A percentile compares a stretch with the other conserved stretches of the same genome.
Evolutionary conservation across 2,797 vertebrate genomes (phyloP).

Genomic region (Crocodylus rhombifer): DNA sequence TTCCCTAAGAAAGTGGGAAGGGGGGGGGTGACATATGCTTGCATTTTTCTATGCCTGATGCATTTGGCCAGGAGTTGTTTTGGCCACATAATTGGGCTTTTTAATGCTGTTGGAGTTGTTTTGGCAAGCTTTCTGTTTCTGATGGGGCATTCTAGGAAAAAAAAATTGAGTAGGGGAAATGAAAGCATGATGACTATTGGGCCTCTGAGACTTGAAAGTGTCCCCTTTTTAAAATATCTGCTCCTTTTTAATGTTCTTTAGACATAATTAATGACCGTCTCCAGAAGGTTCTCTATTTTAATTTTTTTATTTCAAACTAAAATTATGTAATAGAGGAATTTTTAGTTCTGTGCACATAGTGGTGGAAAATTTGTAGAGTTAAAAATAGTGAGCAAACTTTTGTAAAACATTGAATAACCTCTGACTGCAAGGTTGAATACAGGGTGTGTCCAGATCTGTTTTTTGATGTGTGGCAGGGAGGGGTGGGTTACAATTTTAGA

Average conservation of each 20-base stretch:
- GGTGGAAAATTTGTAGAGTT: slow-evolving; percentile 21
- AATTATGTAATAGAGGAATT: slow-evolving; percentile 24
- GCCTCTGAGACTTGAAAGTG: slow-evolving; percentile 1
- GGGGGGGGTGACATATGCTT: not conserved
- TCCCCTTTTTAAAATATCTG: slow-evolving; percentile 36
- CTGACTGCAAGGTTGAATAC: slow-evolving; percentile 33
- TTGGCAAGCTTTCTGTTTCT: not conserved
- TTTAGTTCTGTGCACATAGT: slow-evolving; percentile 45
- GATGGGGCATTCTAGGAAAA: accelerated
- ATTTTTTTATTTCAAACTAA: not conserved
- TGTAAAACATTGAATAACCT: not conserved
- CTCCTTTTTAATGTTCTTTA: slow-evolving; percentile 28
- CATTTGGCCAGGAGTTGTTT: not conserved
- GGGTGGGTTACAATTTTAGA: slow-evolving; percentile 47
- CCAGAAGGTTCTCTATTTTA: not conserved
- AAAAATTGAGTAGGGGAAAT: not conserved
- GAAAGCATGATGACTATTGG: not conserved
- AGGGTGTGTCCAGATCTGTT: slow-evolving; percentile 54
- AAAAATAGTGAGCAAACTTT: slow-evolving; percentile 29
- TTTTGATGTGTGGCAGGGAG: slow-evolving; percentile 58
- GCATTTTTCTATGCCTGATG: not conserved
- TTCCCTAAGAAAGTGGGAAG: slow-evolving; percentile 26
- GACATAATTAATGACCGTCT: slow-evolving; percentile 4
- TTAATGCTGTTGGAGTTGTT: not conserved
- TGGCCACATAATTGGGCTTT: not conserved